Percentiles rank a stretch among this genome's conserved stretches.
phyloP scores from a whole-genome alignment of 2,797 vertebrate species.

The Staurois parvus region DNA sequence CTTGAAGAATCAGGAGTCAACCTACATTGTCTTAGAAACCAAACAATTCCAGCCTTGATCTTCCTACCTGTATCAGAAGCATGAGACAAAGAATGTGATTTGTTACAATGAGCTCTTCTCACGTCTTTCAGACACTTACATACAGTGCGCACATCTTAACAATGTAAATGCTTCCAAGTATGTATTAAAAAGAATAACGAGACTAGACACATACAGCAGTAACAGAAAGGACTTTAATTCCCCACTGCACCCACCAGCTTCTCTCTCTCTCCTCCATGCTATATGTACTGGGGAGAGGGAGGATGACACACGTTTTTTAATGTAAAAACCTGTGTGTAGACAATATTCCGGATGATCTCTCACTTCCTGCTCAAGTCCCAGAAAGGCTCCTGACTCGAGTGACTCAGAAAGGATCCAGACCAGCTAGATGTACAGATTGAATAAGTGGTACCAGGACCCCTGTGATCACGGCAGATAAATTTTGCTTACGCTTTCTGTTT shows the following conservation, averaged over 20 bases:
- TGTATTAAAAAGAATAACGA: background rate
- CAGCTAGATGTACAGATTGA: conserved; percentile 94
- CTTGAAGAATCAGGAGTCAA: too few species aligned
- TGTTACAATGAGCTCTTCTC: too few species aligned
- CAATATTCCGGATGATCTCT: conserved; percentile 76
- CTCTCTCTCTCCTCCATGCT: conserved; percentile 22
- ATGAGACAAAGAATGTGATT: too few species aligned
- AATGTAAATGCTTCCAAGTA: too few species aligned
- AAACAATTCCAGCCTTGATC: too few species aligned
- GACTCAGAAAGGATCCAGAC: conserved; percentile 86
- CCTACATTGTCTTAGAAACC: too few species aligned
- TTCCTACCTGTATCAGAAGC: too few species aligned
- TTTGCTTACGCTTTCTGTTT: conserved; percentile 34
- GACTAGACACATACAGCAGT: conserved; percentile 28
- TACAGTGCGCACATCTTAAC: too few species aligned
- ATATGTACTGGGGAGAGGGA: conserved; percentile 28
- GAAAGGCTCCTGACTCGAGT: conserved; percentile 65
- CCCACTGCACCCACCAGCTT: conserved; percentile 34
- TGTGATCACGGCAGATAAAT: conserved; percentile 5
- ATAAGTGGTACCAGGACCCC: conserved; percentile 69
- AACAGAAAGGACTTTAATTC: conserved; percentile 59
- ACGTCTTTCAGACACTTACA: too few species aligned
- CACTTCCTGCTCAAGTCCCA: conserved; percentile 80
- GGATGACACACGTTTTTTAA: conserved; percentile 86
- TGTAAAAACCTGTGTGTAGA: conserved; percentile 90